Evolutionary conservation across 2,113 vertebrate genomes (phyloP).

Genomic region (Barbus barbus): DNA sequence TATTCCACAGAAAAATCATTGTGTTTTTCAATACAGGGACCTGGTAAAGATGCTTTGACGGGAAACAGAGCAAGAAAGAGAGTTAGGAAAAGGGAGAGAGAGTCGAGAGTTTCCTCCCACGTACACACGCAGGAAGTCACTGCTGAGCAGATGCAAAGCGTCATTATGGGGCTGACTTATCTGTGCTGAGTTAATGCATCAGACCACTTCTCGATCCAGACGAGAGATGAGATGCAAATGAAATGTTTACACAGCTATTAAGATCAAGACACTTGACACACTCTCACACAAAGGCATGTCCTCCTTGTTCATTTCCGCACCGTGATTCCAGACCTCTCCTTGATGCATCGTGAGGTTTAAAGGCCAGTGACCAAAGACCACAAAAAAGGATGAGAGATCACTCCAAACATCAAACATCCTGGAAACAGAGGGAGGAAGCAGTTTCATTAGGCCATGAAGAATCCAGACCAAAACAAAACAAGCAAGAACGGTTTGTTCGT

Average conservation of each 20-base stretch:
- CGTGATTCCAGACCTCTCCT: conserved; percentile 18
- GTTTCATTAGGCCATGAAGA: conserved; percentile 29
- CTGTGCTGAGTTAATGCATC: conserved; percentile 27
- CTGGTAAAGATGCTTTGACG: background rate
- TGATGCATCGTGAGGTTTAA: conserved; percentile 9
- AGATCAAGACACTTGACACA: conserved; percentile 26
- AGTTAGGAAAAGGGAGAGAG: conserved; percentile 9
- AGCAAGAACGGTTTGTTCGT: conserved; percentile 15
- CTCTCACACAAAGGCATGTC: background rate
- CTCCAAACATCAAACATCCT: conserved; percentile 39
- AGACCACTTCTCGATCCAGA: conserved; percentile 10
- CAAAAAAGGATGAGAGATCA: conserved; percentile 29
- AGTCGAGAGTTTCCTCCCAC: conserved; percentile 47
- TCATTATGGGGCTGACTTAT: conserved; percentile 43
- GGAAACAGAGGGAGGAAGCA: conserved; percentile 30
- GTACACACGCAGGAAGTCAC: conserved; percentile 36
- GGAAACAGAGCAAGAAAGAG: conserved; percentile 18
- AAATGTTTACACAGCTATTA: conserved; percentile 26
- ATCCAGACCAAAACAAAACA: conserved; percentile 17
- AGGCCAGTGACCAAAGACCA: conserved; percentile 48
- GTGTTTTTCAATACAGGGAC: background rate
- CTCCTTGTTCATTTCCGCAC: background rate
- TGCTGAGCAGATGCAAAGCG: conserved; percentile 51
- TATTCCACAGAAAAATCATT: background rate
- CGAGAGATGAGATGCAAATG: background rate